Base-by-base conservation (phyloP, 2,888 invertebrate species). In the Caprella mutica region DNA sequence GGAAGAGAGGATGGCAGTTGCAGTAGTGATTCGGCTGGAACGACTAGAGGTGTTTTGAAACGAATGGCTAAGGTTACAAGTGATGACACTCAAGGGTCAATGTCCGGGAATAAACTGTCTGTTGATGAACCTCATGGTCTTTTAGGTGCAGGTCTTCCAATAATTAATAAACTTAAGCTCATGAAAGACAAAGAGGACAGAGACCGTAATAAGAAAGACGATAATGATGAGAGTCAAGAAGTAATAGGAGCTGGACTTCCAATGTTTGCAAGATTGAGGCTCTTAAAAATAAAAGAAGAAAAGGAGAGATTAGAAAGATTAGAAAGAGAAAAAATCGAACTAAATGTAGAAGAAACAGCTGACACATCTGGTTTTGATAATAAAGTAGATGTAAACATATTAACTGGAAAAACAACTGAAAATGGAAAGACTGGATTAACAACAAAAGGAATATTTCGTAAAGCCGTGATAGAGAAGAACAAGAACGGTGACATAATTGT, bases 121-220 rank as follows among this genome's bases (percentile, higher is more conserved):
- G 54, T 38, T 4, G 65, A 59, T n/a, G 66, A 66, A 19, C 35
- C 38, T 12, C 77, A 79, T 55, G 85, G 85, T 52, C 85, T 86
- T 0, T 79, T 89, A 61, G 89, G 89, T 39, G 89, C 88, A 4
- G 90, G 90, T 0, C 74, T 89, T 54, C 90, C 89, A 0, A 73
- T 90, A 26, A 73, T 90, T 8, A 82, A 86, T 51, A 38, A 89
- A 57, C 74, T 90, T 52, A 82, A 86, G 68, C 74, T 89, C 42
- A 77, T 90, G 0, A 88, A 87, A 72, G 88, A 90, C 71, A 88
- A 87, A 72, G 87, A 89, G 74, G 84, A 83, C 67, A 72, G 72
- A 23, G 80, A 80, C 71, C 29, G 58, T 17, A 57, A 53, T 12
- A 17, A 12, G 14, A 46, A 42, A 35, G 48, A 46, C 2, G 24